Base-by-base conservation (phyloP, 2,797 vertebrate genomes). In the Phoxinus dragarum region DNA sequence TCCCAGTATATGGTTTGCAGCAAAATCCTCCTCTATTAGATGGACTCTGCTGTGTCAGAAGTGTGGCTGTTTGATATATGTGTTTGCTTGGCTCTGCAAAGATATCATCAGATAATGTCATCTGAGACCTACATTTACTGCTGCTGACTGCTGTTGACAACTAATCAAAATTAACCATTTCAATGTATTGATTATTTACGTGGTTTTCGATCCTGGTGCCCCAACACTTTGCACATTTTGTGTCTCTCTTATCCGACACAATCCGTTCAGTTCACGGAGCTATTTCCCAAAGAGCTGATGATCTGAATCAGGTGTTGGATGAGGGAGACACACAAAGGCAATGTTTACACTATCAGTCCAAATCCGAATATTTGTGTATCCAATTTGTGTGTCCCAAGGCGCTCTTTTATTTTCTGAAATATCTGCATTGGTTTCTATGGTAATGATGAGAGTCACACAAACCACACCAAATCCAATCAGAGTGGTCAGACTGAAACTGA, bases 101-200 rank as follows among this genome's bases (percentile, higher is more conserved):
- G n/a, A 16, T 79, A 21, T 79, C 56, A 47, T 79, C n/a, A 44
- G 77, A 12, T 10, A 42, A 64, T 66, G n/a, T 44, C 6, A 27
- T 44, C 36, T 44, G 38, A 78, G 31, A 64, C 38, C 23, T 19
- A 40, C 40, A 44, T 64, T 79, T 23, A 49, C 27, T 47, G 42
- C 16, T 27, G 54, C 12, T 4, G 40, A 78, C 76, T 66, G 76
- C 75, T n/a, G 12, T 66, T 47, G 64, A 66, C 76, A 64, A 44
- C 7, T 17, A 27, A 44, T 44, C 27, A 61, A 76, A 56, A 2
- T 0, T 12, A 16, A 56, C 36, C 1, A 38, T 64, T 79, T 56
- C 31, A 36, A 11, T 54, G 19, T 3, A 52, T 54, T 54, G 44
- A 52, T 34, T 49, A 34, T 49, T 31, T 21, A 34, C 31, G 17